These are phyloP conservation scores for Pentalonia nigronervosa DNA, from an alignment of 1,140 invertebrate genomes.

Conservation along the genomic window DNA sequence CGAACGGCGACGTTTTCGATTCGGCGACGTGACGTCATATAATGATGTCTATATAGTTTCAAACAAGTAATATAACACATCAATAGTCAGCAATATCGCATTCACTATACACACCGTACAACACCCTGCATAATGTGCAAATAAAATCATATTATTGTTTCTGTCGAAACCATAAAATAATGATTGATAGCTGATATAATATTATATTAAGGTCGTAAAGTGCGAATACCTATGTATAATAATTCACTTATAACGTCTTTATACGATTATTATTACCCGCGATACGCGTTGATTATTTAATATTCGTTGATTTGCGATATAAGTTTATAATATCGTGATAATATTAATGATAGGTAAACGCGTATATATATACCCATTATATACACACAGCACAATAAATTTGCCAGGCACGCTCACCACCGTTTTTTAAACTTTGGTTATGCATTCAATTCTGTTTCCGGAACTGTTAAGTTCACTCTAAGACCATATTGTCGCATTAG, in stretches of 20 bases:
- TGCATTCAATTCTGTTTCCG: neutral
- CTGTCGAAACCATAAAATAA: constrained; percentile 1
- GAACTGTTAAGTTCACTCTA: neutral
- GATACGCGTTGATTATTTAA: neutral
- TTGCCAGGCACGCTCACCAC: neutral
- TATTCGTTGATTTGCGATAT: neutral
- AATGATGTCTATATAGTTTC: neutral
- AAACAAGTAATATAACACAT: neutral
- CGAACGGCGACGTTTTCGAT: neutral
- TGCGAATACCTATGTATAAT: neutral
- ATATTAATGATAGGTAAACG: neutral
- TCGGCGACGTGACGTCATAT: neutral
- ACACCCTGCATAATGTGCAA: neutral
- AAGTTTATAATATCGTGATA: neutral
- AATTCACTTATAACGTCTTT: neutral
- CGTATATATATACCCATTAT: too few relatives aligned
- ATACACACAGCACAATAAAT: neutral
- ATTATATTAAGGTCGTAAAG: neutral
- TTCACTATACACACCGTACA: neutral
- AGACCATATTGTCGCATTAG: neutral
- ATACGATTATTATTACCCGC: neutral
- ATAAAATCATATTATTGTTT: constrained; percentile 18
- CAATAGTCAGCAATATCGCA: neutral
- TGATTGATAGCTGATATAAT: neutral
- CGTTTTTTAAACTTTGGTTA: neutral